These are phyloP conservation scores for Thamnophis sirtalis DNA, from an alignment of 2,113 vertebrate species.

Conservation along the genomic window DNA sequence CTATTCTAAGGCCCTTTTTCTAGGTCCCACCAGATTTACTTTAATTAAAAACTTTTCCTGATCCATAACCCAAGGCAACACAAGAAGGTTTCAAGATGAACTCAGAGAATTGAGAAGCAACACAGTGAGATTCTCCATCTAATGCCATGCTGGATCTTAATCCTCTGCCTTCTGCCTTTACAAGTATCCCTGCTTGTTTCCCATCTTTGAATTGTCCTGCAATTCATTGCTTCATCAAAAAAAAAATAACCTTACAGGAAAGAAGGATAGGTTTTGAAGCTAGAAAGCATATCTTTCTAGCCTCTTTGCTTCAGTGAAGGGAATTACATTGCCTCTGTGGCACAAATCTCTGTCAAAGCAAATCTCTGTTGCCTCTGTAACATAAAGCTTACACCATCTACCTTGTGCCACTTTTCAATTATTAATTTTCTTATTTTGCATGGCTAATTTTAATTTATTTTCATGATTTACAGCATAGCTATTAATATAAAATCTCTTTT, in stretches of 20 bases:
- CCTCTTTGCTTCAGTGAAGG: neutral
- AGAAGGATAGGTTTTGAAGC: neutral
- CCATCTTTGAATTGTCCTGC: neutral
- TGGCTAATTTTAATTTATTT: slow-evolving; percentile 30
- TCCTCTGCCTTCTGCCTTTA: neutral
- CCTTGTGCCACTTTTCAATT: slow-evolving; percentile 15
- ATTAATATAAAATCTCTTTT: slow-evolving; percentile 25
- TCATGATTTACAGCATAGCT: slow-evolving; percentile 9
- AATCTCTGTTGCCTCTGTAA: neutral
- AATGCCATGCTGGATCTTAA: neutral
- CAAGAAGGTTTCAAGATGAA: neutral
- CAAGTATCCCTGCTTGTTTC: neutral
- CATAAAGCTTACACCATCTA: slow-evolving; percentile 7
- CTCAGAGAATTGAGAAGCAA: neutral
- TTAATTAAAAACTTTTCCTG: neutral
- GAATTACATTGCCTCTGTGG: neutral
- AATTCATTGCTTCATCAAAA: neutral
- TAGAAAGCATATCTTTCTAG: neutral
- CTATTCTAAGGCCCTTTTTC: too few relatives aligned
- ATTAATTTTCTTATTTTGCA: slow-evolving; percentile 30
- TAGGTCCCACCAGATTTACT: neutral
- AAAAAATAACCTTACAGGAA: neutral
- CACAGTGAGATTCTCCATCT: neutral
- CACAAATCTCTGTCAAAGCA: neutral
- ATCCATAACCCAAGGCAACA: neutral